phyloP scores from a whole-genome alignment of 2,113 vertebrate genomes.

The Lonchura striata region DNA sequence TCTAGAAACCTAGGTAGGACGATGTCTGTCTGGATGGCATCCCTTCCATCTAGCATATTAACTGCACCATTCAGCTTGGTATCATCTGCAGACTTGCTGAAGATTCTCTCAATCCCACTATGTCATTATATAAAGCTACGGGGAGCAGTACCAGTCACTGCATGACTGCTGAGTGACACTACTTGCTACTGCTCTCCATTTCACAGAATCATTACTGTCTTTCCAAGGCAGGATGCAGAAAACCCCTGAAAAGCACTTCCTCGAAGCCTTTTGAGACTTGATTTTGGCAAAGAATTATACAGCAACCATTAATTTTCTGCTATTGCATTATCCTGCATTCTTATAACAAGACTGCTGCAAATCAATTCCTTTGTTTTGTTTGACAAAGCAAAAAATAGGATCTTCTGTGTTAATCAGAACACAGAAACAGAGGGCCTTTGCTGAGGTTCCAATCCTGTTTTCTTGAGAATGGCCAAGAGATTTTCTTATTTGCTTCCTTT shows the following conservation, averaged over 20 bases:
- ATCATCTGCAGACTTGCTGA: background rate
- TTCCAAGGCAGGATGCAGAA: background rate
- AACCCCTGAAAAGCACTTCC: background rate
- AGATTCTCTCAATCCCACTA: background rate
- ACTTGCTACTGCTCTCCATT: background rate
- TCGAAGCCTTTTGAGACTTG: background rate
- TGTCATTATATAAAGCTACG: background rate
- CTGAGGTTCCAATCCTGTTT: background rate
- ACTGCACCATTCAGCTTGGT: background rate
- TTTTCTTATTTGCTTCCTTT: background rate
- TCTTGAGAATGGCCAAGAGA: background rate
- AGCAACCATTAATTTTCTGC: background rate
- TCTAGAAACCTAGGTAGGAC: background rate
- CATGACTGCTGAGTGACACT: background rate
- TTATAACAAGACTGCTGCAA: background rate
- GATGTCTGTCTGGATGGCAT: background rate
- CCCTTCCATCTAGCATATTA: background rate
- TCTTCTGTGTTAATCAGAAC: background rate
- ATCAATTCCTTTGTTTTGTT: background rate
- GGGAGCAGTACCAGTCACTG: background rate
- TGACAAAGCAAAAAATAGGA: background rate
- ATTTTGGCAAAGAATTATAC: background rate
- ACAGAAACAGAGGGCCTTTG: background rate
- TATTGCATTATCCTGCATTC: background rate
- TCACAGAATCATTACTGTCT: background rate